Percentiles rank a stretch among this genome's conserved stretches.
phyloP scores from a whole-genome alignment of 2,797 vertebrate species.

The Manis crassicaudata region DNA sequence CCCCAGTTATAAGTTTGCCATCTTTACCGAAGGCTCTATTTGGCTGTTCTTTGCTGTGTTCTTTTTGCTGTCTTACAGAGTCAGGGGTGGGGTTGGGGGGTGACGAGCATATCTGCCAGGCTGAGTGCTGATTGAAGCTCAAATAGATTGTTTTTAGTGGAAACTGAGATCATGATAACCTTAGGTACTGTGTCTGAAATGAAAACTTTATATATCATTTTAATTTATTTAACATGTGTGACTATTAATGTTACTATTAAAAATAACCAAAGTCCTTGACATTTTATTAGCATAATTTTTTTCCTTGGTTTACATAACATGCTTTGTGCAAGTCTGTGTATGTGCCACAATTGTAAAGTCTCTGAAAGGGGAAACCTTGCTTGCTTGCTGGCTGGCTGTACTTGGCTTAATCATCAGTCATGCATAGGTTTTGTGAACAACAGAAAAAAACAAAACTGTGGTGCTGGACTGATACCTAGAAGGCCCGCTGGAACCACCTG shows the following conservation, averaged over 20 bases:
- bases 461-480: background rate
- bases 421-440: background rate
- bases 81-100: too few species aligned
- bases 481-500: background rate
- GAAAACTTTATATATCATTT: background rate
- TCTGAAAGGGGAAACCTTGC: background rate
- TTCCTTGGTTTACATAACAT: background rate
- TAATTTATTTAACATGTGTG: constrained; percentile 26
- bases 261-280: constrained; percentile 28
- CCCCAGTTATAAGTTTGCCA: background rate
- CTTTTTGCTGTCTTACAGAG: background rate
- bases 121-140: background rate
- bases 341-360: background rate
- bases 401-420: background rate
- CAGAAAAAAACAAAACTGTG: background rate
- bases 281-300: background rate
- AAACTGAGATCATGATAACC: background rate
- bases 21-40: background rate
- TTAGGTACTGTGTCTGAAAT: background rate
- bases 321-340: background rate
- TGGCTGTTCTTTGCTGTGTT: background rate
- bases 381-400: background rate
- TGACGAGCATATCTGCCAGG: background rate
- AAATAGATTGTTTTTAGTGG: background rate
- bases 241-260: constrained; percentile 20